Evolutionary conservation across 2,113 vertebrate species (phyloP), one percentile per base, ranked within the genome.

Genomic region (Charadrius vociferus): DNA sequence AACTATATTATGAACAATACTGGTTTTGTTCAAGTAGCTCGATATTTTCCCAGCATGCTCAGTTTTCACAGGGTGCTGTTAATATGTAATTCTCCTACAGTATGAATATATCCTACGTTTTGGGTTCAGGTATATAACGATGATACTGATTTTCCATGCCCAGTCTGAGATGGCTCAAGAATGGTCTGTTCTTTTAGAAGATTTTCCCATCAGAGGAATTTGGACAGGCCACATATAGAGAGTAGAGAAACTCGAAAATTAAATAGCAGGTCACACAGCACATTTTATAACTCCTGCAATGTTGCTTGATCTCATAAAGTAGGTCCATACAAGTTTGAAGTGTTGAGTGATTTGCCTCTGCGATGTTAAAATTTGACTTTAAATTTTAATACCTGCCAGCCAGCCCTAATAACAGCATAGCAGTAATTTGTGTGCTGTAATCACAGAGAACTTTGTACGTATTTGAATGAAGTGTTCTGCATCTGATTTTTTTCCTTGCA

Each of bases 271-370:
- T 85, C 73, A 63, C 26, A 59, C 14, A 75, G 52, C 36, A 53
- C 27, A 29, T 84, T 84, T 95, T 77, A 37, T 43, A 93, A 77
- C 52, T 95, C 7, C 30, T 3, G 0, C 19, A 62, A 6, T 8
- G 36, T 84, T 58, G 53, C 70, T 95, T 86, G 80, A 61, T 95
- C 90, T 92, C 43, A 43, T 96, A 63, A 95, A 80, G 10, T 79
- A 59, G 90, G 55, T 68, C 74, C 47, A 39, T 73, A 41, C 26
- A 83, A 78, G 32, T 74, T 61, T 53, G 70, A 96, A 80, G n/a
- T 53, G 63, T 70, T 95, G 85, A 90, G 65, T 77, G 85, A 95
- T 93, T 95, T 95, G 50, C 70, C 91, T 96, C 87, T 91, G n/a
- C 41, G 72, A 27, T 81, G 53, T 92, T 94, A 93, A 95, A 84